Evolutionary conservation across 2,797 vertebrate genomes (phyloP).

Genomic region (Columba guinea): DNA sequence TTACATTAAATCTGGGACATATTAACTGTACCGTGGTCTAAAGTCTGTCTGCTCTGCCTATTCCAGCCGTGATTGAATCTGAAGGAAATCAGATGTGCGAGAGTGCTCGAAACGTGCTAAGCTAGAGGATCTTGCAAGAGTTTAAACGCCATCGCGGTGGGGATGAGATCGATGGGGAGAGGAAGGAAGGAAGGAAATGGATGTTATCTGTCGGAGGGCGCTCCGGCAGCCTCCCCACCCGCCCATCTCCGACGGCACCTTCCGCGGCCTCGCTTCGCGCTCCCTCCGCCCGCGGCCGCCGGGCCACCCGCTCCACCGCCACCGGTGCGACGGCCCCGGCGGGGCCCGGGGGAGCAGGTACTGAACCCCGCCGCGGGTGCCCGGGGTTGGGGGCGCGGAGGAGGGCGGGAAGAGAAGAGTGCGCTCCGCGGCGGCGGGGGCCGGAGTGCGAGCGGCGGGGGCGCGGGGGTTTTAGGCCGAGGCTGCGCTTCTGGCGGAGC

Average conservation of each 20-base stretch:
- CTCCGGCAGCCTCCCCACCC: neutral
- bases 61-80: constrained; percentile 25
- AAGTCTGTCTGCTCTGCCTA: constrained; percentile 20
- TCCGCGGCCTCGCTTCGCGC: neutral
- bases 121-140: constrained; percentile 7
- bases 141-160: constrained; percentile 7
- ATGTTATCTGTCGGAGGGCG: neutral
- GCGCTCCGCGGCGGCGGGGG: neutral
- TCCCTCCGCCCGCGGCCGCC: neutral
- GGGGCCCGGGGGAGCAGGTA: constrained; percentile 35
- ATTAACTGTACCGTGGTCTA: constrained; percentile 50
- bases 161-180: constrained; percentile 24
- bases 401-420: neutral
- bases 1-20: constrained; percentile 61
- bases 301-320: neutral
- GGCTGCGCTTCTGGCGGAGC: neutral
- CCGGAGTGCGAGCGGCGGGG: neutral
- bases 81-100: constrained; percentile 68
- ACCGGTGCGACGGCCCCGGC: neutral
- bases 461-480: neutral
- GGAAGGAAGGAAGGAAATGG: constrained; percentile 41
- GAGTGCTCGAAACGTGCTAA: constrained; percentile 56
- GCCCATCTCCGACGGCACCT: constrained; percentile 11
- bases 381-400: neutral
- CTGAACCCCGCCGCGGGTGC: neutral